Conservation (phyloP, 2,888 invertebrate genomes). For the Eupeodes latifasciatus region DNA sequence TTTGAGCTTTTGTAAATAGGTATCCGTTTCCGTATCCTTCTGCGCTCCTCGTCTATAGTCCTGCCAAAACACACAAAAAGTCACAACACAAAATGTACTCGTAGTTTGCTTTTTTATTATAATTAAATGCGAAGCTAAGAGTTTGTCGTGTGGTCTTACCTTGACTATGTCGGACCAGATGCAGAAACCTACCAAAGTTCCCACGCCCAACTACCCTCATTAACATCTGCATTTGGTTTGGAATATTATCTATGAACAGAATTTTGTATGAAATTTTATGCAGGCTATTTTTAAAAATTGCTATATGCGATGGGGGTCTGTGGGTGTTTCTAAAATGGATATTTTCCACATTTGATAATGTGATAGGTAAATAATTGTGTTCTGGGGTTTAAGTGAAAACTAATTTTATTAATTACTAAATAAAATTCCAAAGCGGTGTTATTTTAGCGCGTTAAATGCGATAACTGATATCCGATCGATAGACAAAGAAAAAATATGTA, state of each 20-base stretch:
- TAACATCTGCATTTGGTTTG: constrained; percentile 1
- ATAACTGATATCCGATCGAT: too few relatives aligned
- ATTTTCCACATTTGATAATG: neutral
- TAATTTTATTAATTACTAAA: too few relatives aligned
- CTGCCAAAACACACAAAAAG: neutral
- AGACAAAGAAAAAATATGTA: too few relatives aligned
- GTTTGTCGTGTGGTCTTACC: neutral
- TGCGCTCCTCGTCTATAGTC: too few relatives aligned
- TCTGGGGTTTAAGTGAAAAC: neutral
- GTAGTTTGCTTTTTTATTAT: neutral
- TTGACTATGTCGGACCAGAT: neutral
- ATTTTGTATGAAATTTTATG: neutral
- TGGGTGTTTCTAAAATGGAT: neutral
- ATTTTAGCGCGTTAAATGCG: too few relatives aligned
- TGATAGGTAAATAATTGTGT: neutral
- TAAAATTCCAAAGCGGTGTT: too few relatives aligned
- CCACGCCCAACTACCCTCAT: neutral
- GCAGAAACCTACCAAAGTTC: neutral
- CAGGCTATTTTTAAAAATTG: neutral
- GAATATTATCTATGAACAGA: neutral
- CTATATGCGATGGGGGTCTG: too few relatives aligned
- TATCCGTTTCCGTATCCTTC: too few relatives aligned
- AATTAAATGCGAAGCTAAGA: neutral
- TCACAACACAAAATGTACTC: neutral
- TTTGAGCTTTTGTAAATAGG: neutral